Evolutionary conservation across 2,888 invertebrate species (phyloP).

Genomic region (Leptopilina syphax): DNA sequence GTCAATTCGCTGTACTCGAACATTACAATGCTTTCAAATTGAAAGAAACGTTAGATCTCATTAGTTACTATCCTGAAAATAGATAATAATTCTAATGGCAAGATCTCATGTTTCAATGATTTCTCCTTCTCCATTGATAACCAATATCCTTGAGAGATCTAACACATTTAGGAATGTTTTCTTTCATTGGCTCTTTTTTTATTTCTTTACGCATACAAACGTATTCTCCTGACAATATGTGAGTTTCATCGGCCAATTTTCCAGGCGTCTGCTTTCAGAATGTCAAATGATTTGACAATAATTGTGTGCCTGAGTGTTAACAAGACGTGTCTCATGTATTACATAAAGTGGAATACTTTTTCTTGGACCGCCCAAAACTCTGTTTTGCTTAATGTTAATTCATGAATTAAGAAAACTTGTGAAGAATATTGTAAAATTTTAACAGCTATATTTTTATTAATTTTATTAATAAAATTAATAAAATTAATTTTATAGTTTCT

Average conservation of each 20-base stretch:
- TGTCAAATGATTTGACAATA: slow-evolving; percentile 5
- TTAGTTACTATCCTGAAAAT: neutral
- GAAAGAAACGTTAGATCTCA: neutral
- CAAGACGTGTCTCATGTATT: slow-evolving; percentile 6
- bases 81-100: neutral
- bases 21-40: neutral
- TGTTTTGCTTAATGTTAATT: neutral
- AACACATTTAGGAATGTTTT: neutral
- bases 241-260: neutral
- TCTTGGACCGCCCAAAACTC: neutral
- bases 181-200: slow-evolving; percentile 13
- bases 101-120: neutral
- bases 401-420: too few species aligned
- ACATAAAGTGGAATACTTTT: neutral
- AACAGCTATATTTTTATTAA: too few species aligned
- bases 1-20: neutral
- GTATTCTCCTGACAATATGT: neutral
- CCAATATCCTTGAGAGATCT: neutral
- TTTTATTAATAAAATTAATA: too few species aligned
- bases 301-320: slow-evolving; percentile 16
- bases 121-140: neutral
- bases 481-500: too few species aligned
- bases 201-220: neutral
- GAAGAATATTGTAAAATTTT: too few species aligned
- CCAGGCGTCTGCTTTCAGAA: neutral